Evolutionary conservation across 1,140 invertebrate genomes (phyloP), one percentile per base, ranked within the genome.

Genomic region (Mamestra configurata): DNA sequence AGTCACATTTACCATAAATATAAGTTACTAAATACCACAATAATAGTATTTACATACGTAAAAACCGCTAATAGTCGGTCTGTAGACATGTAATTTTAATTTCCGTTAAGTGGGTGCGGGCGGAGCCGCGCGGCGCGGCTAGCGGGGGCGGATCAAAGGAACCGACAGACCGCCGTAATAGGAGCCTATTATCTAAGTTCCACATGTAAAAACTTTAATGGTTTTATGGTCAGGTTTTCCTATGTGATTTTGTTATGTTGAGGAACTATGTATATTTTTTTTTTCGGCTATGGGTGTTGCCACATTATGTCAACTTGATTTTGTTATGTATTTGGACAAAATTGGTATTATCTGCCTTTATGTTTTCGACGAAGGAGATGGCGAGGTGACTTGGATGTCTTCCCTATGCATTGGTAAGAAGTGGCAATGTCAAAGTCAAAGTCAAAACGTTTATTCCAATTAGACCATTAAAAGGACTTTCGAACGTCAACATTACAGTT

Each of bases 81-180:
- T 20, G 71, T 61, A 64, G 79, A 81, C 84, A 84, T 89, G 87
- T 86, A 82, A 85, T 86, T 87, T 89, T 86, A 85, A 87, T 87
- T 89, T 83, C 81, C 76, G 79, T 78, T 87, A 87, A 89, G 87
- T 89, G 84, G 78, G 77, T 81, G 84, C 79, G 66, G 72, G 83
- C 71, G 76, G 76, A 43, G 61, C 43, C 46, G 72, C 68, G 68
- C 51, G 78, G 71, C 71, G 57, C 55, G 51, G 46, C 51, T 37
- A 79, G 79, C 46, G 59, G 59, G 77, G 78, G 59, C 66, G 80
- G 72, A 86, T 85, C 85, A 88, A 86, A 88, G 82, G 80, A 64
- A 53, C 84, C 86, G 84, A 79, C 83, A 61, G 81, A 79, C 82
- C 78, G 80, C 7, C 55, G 55, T 53, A 40, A 64, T 55, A 22